Percentiles rank a stretch among this genome's conserved stretches.
Evolutionary conservation across 2,797 vertebrate genomes (phyloP).

Genomic region (Iguana delicatissima): DNA sequence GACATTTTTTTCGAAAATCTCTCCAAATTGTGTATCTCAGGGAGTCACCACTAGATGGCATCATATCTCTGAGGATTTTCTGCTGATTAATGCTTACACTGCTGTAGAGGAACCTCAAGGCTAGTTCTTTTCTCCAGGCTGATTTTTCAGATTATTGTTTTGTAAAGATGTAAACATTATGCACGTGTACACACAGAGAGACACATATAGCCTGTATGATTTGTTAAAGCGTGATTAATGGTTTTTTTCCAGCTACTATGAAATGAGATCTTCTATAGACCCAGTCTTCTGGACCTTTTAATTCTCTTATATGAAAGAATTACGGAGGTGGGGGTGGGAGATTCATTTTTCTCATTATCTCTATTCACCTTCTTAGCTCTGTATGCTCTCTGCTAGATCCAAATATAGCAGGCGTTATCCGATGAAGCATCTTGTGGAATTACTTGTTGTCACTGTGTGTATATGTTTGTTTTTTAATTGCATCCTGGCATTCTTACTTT

Average conservation of each 20-base stretch:
- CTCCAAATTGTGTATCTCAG: slow-evolving; percentile 23
- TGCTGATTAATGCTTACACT: neutral
- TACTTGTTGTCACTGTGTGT: neutral
- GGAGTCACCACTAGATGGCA: slow-evolving; percentile 76
- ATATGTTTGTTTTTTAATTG: neutral
- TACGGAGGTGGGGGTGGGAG: slow-evolving; percentile 31
- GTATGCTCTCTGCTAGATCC: slow-evolving; percentile 47
- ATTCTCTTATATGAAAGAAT: slow-evolving; percentile 64
- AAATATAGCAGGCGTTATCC: slow-evolving; percentile 42
- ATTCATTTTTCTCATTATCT: slow-evolving; percentile 71
- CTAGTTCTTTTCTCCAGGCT: slow-evolving; percentile 40
- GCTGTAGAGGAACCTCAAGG: slow-evolving; percentile 51
- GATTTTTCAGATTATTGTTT: slow-evolving; percentile 56
- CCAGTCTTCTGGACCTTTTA: slow-evolving; percentile 67
- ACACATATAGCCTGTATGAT: slow-evolving; percentile 69
- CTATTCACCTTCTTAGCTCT: slow-evolving; percentile 65
- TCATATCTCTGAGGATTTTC: slow-evolving; percentile 50
- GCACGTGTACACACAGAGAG: neutral
- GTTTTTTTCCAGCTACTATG: slow-evolving; percentile 67
- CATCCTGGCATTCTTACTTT: neutral
- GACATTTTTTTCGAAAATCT: slow-evolving; percentile 17
- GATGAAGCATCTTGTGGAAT: neutral
- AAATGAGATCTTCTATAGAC: slow-evolving; percentile 70
- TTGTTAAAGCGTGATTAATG: slow-evolving; percentile 69
- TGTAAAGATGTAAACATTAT: slow-evolving; percentile 73